Evolutionary conservation across 2,888 invertebrate genomes (phyloP).

Genomic region (Hartigia nigra): DNA sequence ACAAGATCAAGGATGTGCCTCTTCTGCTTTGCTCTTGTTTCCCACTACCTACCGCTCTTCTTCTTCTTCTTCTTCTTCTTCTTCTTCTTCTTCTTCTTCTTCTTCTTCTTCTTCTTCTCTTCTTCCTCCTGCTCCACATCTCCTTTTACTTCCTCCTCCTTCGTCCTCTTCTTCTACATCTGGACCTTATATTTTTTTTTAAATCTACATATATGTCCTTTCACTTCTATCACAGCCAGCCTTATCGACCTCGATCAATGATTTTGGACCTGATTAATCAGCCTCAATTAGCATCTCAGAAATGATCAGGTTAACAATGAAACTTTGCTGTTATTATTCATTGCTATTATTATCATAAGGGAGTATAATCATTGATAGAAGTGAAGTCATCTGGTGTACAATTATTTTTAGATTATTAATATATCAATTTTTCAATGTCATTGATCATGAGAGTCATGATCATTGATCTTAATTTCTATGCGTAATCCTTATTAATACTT

Average conservation of each 20-base stretch:
- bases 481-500: not conserved
- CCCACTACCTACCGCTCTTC: not conserved
- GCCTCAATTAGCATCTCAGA: not conserved
- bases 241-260: not conserved
- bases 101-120: too few species aligned
- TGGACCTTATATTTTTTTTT: not conserved
- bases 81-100: not conserved
- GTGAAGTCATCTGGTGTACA: not conserved
- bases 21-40: slow-evolving; percentile 15
- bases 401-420: not conserved
- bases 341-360: not conserved
- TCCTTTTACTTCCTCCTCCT: not conserved
- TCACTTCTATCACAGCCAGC: not conserved
- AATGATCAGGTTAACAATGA: not conserved
- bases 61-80: not conserved
- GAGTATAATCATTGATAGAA: not conserved
- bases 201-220: not conserved
- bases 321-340: not conserved
- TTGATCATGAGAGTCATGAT: not conserved
- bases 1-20: slow-evolving; percentile 8
- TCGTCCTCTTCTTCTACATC: not conserved
- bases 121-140: not conserved
- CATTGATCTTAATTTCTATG: not conserved
- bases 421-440: not conserved
- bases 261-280: not conserved